Percentiles rank a stretch among this genome's conserved stretches.
Conservation (phyloP, 2,797 vertebrate genomes). For the Oreortyx pictus region DNA sequence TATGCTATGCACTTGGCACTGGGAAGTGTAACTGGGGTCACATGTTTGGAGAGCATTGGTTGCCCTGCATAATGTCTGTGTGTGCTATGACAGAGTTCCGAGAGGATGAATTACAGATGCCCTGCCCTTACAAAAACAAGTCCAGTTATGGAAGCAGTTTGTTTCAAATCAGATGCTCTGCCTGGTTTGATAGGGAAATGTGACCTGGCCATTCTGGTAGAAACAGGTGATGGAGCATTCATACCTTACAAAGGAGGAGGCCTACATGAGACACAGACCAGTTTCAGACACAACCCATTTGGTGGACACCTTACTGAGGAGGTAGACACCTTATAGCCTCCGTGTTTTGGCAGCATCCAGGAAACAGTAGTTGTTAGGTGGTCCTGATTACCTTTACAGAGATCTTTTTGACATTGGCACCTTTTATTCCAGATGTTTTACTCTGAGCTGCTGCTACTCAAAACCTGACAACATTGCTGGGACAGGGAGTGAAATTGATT, state of each 20-base stretch:
- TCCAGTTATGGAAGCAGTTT: background rate
- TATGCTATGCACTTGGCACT: background rate
- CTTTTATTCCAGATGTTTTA: background rate
- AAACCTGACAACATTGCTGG: background rate
- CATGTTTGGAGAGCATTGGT: background rate
- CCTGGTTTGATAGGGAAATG: background rate
- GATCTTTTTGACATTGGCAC: background rate
- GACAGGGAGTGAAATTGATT: background rate
- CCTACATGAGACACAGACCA: accelerated
- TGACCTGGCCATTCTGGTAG: background rate
- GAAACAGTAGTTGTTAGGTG: background rate
- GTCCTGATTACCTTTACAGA: background rate
- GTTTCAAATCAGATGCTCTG: background rate
- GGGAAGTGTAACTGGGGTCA: background rate
- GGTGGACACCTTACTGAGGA: background rate
- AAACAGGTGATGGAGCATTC: background rate
- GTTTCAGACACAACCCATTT: background rate
- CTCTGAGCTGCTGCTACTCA: background rate
- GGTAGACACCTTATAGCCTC: background rate
- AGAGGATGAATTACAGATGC: conserved; percentile 37
- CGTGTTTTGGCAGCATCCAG: background rate
- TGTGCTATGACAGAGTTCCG: background rate
- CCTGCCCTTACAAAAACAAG: background rate
- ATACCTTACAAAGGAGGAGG: background rate
- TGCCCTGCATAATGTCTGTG: background rate